phyloP scores from a whole-genome alignment of 2,888 invertebrate genomes.

The Prosapia bicincta region DNA sequence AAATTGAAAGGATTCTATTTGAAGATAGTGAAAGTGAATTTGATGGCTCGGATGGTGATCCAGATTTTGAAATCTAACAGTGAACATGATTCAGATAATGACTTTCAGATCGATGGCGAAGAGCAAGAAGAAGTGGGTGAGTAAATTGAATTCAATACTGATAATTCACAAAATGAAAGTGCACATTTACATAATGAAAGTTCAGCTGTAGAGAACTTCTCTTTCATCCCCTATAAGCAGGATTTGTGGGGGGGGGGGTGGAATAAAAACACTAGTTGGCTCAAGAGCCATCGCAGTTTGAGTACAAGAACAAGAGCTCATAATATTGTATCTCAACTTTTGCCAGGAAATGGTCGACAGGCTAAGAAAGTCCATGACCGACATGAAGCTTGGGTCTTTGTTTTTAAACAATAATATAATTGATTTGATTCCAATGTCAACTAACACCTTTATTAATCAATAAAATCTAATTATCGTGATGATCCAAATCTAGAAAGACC shows the following conservation, averaged over 20 bases:
- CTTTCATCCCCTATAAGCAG: background rate
- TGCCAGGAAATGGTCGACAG: background rate
- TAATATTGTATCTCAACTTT: background rate
- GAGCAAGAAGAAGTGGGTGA: background rate
- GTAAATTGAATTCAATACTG: background rate
- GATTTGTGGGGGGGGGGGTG: too few relatives aligned
- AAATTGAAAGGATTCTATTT: background rate
- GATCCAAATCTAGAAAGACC: slow-evolving; percentile 7
- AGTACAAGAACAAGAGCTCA: background rate
- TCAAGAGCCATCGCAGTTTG: background rate
- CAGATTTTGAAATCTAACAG: background rate
- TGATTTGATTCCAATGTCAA: background rate
- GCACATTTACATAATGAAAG: background rate
- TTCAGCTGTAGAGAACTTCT: background rate
- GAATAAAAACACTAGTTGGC: background rate
- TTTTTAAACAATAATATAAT: slow-evolving; percentile 5
- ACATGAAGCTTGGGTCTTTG: background rate
- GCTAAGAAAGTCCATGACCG: background rate
- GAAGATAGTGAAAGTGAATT: slow-evolving; percentile 2
- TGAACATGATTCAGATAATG: background rate
- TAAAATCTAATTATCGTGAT: background rate
- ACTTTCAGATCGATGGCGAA: background rate
- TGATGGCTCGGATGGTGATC: background rate
- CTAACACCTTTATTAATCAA: background rate
- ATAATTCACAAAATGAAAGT: background rate